Evolutionary conservation across 1,140 invertebrate genomes (phyloP), one percentile per base, ranked within the genome.

Genomic region (Yoshiicerus persimilis): DNA sequence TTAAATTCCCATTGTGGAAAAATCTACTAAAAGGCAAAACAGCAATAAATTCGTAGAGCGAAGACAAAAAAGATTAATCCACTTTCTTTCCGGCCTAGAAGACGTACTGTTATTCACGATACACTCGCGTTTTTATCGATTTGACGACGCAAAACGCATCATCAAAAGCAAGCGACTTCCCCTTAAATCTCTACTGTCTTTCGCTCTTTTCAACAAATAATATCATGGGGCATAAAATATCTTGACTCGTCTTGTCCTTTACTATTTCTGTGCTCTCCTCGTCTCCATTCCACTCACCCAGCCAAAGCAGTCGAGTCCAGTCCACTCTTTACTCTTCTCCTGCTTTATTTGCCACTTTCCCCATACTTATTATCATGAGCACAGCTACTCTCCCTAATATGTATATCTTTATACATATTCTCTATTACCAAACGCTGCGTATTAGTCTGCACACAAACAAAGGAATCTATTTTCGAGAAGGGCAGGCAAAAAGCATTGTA

Each of bases 31-130:
- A 56, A 87, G 84, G 84, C 56, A 77, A 88, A 86, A 64, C 32
- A 88, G 88, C 88, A 88, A 88, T 88, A 88, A 88, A 88, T 88
- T 88, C 85, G 88, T 56, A 64, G 23, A 47, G 39, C 36, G 30
- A 88, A 88, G 85, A 87, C 84, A 88, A 88, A 88, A 88, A 88
- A 87, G 66, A 86, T 88, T 86, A 88, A 86, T 88, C 88, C 88
- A 88, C 85, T 88, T 88, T 85, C 83, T 88, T 86, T 84, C 77
- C 86, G 70, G 85, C 56, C 66, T 87, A 56, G n/a, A 56, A 88
- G 87, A 88, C 87, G 87, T 88, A 80, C 80, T 88, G 87, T 88
- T 88, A 88, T 88, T 88, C 87, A 88, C 87, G 64, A 88, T 66
- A 87, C 75, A 80, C 77, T 87, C 87, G 86, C 64, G 86, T 87